Percentiles rank a stretch among this genome's conserved stretches.
Conservation (phyloP, 1,140 invertebrate species). For the Daktulosphaira vitifoliae region DNA sequence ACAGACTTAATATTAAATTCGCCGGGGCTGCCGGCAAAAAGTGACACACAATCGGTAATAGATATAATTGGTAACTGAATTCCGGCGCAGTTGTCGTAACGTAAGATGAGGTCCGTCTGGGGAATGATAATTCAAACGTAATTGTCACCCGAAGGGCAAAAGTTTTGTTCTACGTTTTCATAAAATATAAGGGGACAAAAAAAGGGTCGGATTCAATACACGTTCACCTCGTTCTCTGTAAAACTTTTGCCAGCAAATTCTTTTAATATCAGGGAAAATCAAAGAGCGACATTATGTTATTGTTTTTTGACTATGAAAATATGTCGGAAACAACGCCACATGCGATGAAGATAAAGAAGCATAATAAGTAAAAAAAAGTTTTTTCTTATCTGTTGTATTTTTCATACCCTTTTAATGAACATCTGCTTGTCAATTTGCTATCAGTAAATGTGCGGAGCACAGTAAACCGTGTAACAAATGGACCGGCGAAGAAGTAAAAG, state of each 20-base stretch:
- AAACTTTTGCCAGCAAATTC: too few relatives aligned
- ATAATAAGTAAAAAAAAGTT: too few relatives aligned
- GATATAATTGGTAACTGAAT: conserved; percentile 34
- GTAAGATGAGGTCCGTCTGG: conserved; percentile 16
- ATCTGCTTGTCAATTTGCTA: conserved; percentile 30
- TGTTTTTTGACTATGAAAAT: too few relatives aligned
- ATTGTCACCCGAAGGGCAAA: conserved; percentile 33
- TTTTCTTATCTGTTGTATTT: too few relatives aligned
- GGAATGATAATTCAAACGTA: conserved; percentile 33
- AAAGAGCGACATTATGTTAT: too few relatives aligned
- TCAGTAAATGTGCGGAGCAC: conserved; percentile 6
- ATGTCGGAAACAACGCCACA: too few relatives aligned
- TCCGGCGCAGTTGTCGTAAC: background rate
- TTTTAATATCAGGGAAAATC: too few relatives aligned
- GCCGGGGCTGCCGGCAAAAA: background rate
- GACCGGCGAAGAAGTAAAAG: background rate
- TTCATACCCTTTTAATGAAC: conserved; percentile 16
- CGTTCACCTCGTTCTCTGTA: background rate
- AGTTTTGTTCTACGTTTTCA: background rate
- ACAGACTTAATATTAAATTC: conserved; percentile 3
- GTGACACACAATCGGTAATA: conserved; percentile 18
- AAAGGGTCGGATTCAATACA: conserved; percentile 23
- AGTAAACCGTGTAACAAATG: conserved; percentile 21
- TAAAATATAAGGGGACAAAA: background rate
- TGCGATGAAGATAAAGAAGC: too few relatives aligned